Conservation (phyloP, 2,113 vertebrate genomes). For the Gallinago paraguaiae region DNA sequence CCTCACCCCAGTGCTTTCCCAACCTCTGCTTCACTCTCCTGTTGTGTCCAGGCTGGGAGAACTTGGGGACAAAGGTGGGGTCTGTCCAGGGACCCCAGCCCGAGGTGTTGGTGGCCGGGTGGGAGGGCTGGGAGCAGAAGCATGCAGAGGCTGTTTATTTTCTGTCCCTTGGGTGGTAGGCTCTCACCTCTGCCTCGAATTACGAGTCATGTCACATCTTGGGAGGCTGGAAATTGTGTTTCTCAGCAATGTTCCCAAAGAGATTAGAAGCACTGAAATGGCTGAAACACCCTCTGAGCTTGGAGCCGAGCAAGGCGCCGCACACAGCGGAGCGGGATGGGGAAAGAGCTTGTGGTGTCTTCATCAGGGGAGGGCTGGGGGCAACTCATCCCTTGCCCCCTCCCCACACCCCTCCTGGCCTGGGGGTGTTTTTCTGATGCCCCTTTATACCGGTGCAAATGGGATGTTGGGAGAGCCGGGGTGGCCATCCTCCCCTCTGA, state of each 20-base stretch:
- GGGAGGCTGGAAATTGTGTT: constrained; percentile 54
- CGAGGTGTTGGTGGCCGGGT: fast-evolving
- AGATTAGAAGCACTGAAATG: constrained; percentile 40
- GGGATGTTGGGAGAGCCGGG: background rate
- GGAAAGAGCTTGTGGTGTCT: background rate
- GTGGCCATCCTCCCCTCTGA: no score
- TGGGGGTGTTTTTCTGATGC: background rate
- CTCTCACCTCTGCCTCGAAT: constrained; percentile 41
- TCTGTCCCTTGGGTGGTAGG: background rate
- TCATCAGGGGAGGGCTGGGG: background rate
- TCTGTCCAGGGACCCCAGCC: background rate
- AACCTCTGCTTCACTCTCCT: background rate
- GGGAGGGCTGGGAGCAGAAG: background rate
- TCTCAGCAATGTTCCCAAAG: constrained; percentile 55
- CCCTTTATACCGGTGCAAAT: background rate
- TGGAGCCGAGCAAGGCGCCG: background rate
- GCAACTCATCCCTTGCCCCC: background rate
- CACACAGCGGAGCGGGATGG: background rate
- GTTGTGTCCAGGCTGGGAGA: background rate
- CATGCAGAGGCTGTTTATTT: background rate
- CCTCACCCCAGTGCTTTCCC: background rate
- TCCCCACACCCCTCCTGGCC: background rate
- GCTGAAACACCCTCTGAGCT: constrained; percentile 30
- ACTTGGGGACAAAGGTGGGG: no score
- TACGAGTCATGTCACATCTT: constrained; percentile 52